Evolutionary conservation across 1,140 invertebrate genomes (phyloP), one percentile per base, ranked within the genome.

Genomic region (Drosophila punjabiensis): DNA sequence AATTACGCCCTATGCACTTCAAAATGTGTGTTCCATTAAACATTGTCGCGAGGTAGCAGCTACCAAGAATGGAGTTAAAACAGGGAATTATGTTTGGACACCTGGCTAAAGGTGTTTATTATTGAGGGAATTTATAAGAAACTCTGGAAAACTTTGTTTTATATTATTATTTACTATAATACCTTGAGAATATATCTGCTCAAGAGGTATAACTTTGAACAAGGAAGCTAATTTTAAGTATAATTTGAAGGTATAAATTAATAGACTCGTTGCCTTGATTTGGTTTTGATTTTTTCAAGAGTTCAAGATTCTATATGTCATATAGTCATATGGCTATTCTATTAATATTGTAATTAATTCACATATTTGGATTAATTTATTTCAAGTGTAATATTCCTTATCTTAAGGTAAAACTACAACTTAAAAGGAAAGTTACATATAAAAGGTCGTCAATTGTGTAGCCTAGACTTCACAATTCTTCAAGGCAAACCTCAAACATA

Each of bases 1-100:
- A 83, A 83, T 83, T 82, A 79, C 81, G 76, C 76, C 76, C 79
- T 70, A 79, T 83, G 81, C 69, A 79, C 81, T 79, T 76, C 61
- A 83, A 83, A 79, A 64, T 69, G 32, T 28, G 63, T 53, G 66
- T 53, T 75, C 52, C 61, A 52, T 83, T 70, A 79, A 63, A 66
- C 60, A 69, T 78, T 82, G 69, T 50, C 53, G 79, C 56, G 56
- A n/a, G 59, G 37, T 5, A 41, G n/a, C 69, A 74, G 28, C 30
- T 37, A 48, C 3, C 20, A 45, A 10, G 30, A 41, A 56, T 8
- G 13, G 8, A 39, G 24, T n/a, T 37, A 3, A 3, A 47, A 20
- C 11, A 1, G 11, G 45, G 11, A 47, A 20, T 20, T 20, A 20
- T 47, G 5, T 3, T 5, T 0, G 20, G 43, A 20, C 4, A 45